Base-by-base conservation (phyloP, 2,888 invertebrate species). In the Lasioglossum marginatum region DNA sequence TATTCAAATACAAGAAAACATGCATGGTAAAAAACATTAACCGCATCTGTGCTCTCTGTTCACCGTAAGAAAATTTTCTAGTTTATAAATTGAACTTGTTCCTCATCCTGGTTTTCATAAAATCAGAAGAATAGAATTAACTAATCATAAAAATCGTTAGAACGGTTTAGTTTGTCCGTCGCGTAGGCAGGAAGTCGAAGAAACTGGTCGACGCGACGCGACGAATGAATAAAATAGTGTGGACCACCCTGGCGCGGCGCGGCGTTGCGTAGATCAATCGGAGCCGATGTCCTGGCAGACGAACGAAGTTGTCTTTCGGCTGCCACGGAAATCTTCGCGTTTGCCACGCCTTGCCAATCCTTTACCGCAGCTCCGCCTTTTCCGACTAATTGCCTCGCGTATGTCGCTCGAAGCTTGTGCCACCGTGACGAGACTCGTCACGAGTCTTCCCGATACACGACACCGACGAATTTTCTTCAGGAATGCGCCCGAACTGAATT, bases 341-440 rank as follows among this genome's bases (percentile, higher is more conserved):
- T 79, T 82, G 89, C 91, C 93, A 93, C 93, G 94, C 93, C 93
- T 93, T 43, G 91, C 87, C 93, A 93, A 93, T 93, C 93, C 93
- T 94, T 94, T 94, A 90, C 92, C 89, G 90, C 89, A 85, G 83
- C 92, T 91, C 93, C 93, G 94, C 93, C 94, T 93, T 92, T 92
- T 79, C 82, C 77, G 75, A 90, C 94, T 94, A 94, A 94, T 94
- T 94, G 90, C 91, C 83, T 16, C 45, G 70, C 19, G 74, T 45
- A 63, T 60, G 81, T 81, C 82, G 43, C n/a, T 66, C 72, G n/a
- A 4, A 31, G 68, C 12, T 14, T 52, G 75, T 27, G 63, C 75
- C 81, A 75, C 77, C 79, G 81, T 88, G 77, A 81, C 85, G 71
- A 37, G 27, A 48, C 31, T 31, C 48, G 31, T 40, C 63, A 63